Percentiles rank a stretch among this genome's conserved stretches.
phyloP scores from a whole-genome alignment of 2,113 vertebrate species.

The Bubo bubo region DNA sequence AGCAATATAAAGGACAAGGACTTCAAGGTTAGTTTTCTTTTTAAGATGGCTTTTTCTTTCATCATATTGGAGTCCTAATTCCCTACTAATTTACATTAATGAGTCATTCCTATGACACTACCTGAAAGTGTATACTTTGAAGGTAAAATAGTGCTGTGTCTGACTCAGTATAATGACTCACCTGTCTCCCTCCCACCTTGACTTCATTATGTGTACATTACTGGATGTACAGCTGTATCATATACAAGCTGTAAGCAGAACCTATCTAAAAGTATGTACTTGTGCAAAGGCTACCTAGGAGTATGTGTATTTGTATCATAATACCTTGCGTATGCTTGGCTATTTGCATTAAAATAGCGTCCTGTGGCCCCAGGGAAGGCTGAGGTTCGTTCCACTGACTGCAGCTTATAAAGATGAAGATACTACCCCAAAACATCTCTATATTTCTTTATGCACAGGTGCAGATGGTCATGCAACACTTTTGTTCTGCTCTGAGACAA shows the following conservation, averaged over 20 bases:
- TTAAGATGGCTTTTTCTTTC: not conserved
- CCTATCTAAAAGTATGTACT: not conserved
- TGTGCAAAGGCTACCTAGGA: not conserved
- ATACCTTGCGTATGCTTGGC: rapidly evolving
- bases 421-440: not conserved
- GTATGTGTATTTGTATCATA: not conserved
- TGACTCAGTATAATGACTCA: not conserved
- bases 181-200: not conserved
- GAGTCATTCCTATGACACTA: not conserved
- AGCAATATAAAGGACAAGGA: not conserved
- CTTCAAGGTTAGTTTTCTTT: not conserved
- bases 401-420: not conserved
- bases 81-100: not conserved
- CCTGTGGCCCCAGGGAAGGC: not conserved
- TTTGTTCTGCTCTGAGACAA: not conserved
- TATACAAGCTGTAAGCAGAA: not conserved
- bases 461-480: not conserved
- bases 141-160: not conserved
- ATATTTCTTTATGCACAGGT: not conserved
- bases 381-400: not conserved
- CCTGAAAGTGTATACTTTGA: not conserved
- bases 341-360: not conserved
- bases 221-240: not conserved
- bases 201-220: not conserved
- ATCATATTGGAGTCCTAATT: not conserved